phyloP scores from a whole-genome alignment of 2,113 vertebrate genomes.

The Corythornis vintsioides region DNA sequence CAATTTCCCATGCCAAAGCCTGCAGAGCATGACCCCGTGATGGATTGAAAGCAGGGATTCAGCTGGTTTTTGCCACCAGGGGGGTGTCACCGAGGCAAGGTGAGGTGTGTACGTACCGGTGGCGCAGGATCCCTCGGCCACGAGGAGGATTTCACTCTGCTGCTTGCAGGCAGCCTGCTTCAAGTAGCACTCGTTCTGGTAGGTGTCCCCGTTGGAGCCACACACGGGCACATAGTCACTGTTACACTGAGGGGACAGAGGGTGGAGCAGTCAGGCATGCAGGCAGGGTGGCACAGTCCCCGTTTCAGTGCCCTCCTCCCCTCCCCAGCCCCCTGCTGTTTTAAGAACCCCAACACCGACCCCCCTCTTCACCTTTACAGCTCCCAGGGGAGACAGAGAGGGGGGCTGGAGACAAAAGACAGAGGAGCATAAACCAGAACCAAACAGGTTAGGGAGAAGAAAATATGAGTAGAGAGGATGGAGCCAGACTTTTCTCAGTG shows the following conservation, averaged over 20 bases:
- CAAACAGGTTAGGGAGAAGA: neutral
- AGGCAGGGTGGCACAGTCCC: neutral
- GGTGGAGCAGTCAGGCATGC: neutral
- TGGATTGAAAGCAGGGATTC: neutral
- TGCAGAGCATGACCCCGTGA: neutral
- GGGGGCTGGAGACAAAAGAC: neutral
- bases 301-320: fast-evolving
- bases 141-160: constrained; percentile 92
- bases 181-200: constrained; percentile 96
- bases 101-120: constrained; percentile 79
- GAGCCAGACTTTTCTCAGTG: too few species aligned
- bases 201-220: constrained; percentile 97
- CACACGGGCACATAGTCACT: constrained; percentile 97
- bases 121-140: constrained; percentile 92
- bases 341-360: neutral
- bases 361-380: neutral
- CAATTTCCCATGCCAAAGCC: neutral
- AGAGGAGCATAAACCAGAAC: neutral
- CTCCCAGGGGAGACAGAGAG: neutral
- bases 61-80: neutral
- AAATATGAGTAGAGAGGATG: neutral
- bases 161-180: constrained; percentile 97
- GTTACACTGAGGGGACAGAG: constrained; percentile 84
- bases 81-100: neutral
- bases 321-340: neutral